Conservation (phyloP, 2,797 vertebrate species). For the Liasis olivaceus region DNA sequence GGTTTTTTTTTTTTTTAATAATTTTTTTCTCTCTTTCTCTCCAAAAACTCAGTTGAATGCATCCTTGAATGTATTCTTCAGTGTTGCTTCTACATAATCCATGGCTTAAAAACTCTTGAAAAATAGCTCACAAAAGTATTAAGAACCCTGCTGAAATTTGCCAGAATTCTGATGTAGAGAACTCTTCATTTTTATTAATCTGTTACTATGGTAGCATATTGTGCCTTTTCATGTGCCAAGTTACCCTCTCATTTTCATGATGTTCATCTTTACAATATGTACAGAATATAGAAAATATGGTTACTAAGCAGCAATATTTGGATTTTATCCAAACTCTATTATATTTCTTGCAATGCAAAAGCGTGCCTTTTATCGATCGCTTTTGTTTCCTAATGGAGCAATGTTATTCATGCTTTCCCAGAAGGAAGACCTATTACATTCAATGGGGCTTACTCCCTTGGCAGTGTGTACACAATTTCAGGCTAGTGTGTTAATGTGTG, state of each 20-base stretch:
- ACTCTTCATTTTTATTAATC: constrained; percentile 44
- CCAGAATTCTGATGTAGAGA: constrained; percentile 22
- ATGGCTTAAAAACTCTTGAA: neutral
- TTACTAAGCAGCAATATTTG: constrained; percentile 27
- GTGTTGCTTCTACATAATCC: neutral
- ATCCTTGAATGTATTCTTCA: neutral
- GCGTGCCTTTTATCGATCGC: constrained; percentile 34
- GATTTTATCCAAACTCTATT: constrained; percentile 22
- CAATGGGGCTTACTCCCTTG: neutral
- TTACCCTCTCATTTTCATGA: constrained; percentile 37
- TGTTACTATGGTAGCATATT: constrained; percentile 49
- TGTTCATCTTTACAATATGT: constrained; percentile 33
- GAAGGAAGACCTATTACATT: neutral
- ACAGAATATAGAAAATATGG: constrained; percentile 43
- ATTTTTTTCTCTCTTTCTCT: neutral
- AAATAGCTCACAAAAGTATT: neutral
- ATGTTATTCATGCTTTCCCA: neutral
- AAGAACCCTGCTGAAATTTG: constrained; percentile 41
- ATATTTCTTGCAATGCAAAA: neutral
- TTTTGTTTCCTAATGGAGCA: constrained; percentile 31
- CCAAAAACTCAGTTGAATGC: neutral
- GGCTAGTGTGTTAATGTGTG: constrained; percentile 7
- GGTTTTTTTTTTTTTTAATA: neutral
- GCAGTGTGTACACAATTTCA: neutral
- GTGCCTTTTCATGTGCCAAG: constrained; percentile 36